Evolutionary conservation across 2,797 vertebrate genomes (phyloP).

Genomic region (Pitangus sulphuratus): DNA sequence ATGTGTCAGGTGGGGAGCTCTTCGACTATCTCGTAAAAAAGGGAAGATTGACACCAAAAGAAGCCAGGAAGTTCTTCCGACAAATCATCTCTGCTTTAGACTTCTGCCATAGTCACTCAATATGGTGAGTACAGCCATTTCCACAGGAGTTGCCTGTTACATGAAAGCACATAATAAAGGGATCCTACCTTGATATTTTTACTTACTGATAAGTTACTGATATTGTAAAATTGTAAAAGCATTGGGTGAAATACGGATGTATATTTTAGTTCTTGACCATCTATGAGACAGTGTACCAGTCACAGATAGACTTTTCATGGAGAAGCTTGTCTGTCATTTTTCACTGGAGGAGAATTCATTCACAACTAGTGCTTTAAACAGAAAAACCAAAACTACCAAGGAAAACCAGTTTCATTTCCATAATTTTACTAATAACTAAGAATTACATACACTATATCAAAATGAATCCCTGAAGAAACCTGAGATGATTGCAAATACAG

Average conservation of each 20-base stretch:
- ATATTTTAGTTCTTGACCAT: background rate
- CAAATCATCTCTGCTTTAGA: slow-evolving; percentile 98
- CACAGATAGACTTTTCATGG: background rate
- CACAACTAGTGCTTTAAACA: background rate
- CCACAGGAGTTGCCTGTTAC: background rate
- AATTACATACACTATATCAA: background rate
- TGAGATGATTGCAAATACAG: background rate
- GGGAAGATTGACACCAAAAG: slow-evolving; percentile 95
- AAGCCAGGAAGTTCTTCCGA: slow-evolving; percentile 97
- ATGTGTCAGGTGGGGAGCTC: slow-evolving; percentile 96
- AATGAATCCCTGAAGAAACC: slow-evolving; percentile 18
- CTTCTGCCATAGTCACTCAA: slow-evolving; percentile 99
- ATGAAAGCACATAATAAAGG: background rate
- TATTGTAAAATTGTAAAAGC: background rate
- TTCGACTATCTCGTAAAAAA: slow-evolving; percentile 99
- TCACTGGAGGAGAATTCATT: background rate
- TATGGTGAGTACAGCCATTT: slow-evolving; percentile 86
- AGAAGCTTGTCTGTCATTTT: background rate
- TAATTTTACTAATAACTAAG: slow-evolving; percentile 15
- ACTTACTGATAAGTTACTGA: background rate
- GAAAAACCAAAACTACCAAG: slow-evolving; percentile 1
- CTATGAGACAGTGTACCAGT: background rate
- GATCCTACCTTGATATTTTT: background rate
- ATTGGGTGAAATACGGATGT: background rate
- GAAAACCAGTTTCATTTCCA: background rate